A percentile compares a stretch with the other conserved stretches of the same genome.
phyloP scores from a whole-genome alignment of 2,888 invertebrate genomes.

The Silvanus unidentatus region DNA sequence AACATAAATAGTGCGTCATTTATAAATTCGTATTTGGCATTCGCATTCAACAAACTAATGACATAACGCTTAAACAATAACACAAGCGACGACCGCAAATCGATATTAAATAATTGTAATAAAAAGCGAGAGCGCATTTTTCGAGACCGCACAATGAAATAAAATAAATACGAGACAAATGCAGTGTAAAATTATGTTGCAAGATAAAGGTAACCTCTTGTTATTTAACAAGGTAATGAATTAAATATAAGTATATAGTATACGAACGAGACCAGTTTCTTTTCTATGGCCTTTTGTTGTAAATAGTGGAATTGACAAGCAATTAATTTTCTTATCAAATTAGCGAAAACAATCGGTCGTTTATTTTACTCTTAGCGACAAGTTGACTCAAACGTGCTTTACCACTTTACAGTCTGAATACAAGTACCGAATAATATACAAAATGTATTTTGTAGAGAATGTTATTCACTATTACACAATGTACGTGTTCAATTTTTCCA shows the following conservation, averaged over 20 bases:
- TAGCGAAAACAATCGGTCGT: conserved; percentile 40
- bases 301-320: conserved; percentile 42
- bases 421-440: too few relatives aligned
- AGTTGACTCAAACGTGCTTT: conserved; percentile 3
- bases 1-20: too few relatives aligned
- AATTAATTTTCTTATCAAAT: conserved; percentile 45
- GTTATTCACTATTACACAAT: too few relatives aligned
- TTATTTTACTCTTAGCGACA: conserved; percentile 5
- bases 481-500: too few relatives aligned
- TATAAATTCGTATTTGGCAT: too few relatives aligned
- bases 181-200: conserved; percentile 25
- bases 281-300: conserved; percentile 34
- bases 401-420: not conserved
- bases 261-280: conserved; percentile 7
- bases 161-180: conserved; percentile 25
- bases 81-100: too few relatives aligned
- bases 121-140: too few relatives aligned
- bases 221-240: conserved; percentile 16
- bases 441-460: too few relatives aligned
- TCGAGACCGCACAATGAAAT: conserved; percentile 3
- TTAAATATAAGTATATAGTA: conserved; percentile 6
- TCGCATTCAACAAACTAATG: too few relatives aligned
- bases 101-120: too few relatives aligned
- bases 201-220: conserved; percentile 16
- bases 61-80: too few relatives aligned